Evolutionary conservation across 2,888 invertebrate species (phyloP), one percentile per base, ranked within the genome.

Genomic region (Psylliodes chrysocephalus): DNA sequence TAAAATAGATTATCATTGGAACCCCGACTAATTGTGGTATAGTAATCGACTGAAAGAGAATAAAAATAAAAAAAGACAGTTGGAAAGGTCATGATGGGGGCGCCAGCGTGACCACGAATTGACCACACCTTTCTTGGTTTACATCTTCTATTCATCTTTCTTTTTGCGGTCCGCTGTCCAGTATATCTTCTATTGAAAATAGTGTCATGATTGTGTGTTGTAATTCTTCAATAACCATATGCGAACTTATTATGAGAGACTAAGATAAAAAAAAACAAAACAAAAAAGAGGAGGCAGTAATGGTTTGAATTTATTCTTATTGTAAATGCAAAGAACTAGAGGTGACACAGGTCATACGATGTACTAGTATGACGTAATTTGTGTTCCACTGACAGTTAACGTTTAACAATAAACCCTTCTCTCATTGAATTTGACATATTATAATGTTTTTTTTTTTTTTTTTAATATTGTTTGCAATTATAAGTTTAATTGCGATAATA

Each of bases 61-160:
- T 4, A 46, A 33, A 44, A 65, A 67, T 68, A 68, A 69, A 69
- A 68, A 70, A 70, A 69, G 68, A 70, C 66, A 71, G 44, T 46
- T 56, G 56, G 22, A 56, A 68, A 73, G 72, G 71, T 71, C 73
- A 69, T 60, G 66, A 66, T 60, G 68, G 68, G 71, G 70, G 71
- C 70, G 69, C 71, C 71, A 67, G 67, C 70, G 71, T 71, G 71
- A 69, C 73, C 69, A 65, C 57, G 69, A 60, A 67, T 66, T 64
- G 68, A 69, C 73, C 74, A 73, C 74, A 74, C 74, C 74, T 74
- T 71, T 62, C 63, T 63, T 59, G 61, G 60, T 61, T 59, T 63
- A 68, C 69, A 66, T 68, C 68, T 57, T 71, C 69, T 67, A 71
- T 73, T 69, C 71, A 66, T 73, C 73, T 71, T 73, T 61, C 49